Evolutionary conservation across 1,140 invertebrate species (phyloP), one percentile per base, ranked within the genome.

Genomic region (Thaumetopoea pityocampa): DNA sequence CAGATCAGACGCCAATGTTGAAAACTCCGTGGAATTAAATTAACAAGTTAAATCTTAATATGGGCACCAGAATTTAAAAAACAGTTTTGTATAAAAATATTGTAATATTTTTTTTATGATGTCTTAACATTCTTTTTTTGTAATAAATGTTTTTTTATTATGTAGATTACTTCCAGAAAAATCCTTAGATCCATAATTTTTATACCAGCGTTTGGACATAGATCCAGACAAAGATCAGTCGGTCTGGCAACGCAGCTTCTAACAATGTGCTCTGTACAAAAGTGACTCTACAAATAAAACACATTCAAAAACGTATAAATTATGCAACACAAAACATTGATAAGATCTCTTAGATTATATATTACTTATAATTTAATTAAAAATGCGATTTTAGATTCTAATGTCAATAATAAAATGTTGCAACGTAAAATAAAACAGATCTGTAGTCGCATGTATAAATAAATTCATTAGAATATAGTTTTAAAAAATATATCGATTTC

Each of bases 221-320:
- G n/a, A n/a, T n/a, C n/a, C n/a, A n/a, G n/a, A n/a, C n/a, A n/a
- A n/a, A n/a, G n/a, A n/a, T n/a, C n/a, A n/a, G n/a, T n/a, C n/a
- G n/a, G n/a, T n/a, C n/a, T n/a, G n/a, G n/a, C n/a, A n/a, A n/a
- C n/a, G 44, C 40, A 22, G 40, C 46, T 44, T 34, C 33, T 44
- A 35, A 20, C 43, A 51, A 29, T 53, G 55, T 51, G 45, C 54
- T 63, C 60, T 72, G 59, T 71, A 80, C 70, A 74, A 74, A 74
- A 37, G 30, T 56, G 61, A 69, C 62, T 66, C 63, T 67, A 45
- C 53, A 67, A 61, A 63, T 43, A 67, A 70, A 76, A 76, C 66
- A 64, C 56, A 52, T 42, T 70, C 63, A 72, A 73, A 76, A 74
- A 67, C 67, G 35, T 72, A 72, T 79, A 77, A 77, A 74, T 81